Conservation (phyloP, 1,140 invertebrate species). For the Cylas formicarius region DNA sequence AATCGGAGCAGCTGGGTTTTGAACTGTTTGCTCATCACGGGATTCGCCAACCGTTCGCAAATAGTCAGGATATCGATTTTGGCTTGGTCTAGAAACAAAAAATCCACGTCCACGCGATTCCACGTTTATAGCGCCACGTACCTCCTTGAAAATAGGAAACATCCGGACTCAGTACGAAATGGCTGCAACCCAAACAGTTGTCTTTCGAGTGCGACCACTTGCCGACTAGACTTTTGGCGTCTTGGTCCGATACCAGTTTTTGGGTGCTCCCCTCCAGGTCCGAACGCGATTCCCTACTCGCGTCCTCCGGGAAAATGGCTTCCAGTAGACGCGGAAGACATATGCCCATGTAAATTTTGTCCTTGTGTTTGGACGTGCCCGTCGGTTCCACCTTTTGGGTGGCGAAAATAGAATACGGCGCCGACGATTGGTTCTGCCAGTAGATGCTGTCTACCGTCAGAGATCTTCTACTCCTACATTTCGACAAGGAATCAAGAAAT, state of each 20-base stretch:
- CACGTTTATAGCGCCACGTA: conserved; percentile 5
- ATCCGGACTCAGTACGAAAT: not conserved
- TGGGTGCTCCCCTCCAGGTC: not conserved
- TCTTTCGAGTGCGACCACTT: conserved; percentile 15
- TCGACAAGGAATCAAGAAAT: conserved; percentile 7
- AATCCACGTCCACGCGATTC: not conserved
- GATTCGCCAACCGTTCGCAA: conserved; percentile 60
- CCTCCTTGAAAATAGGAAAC: conserved; percentile 14
- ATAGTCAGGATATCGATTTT: conserved; percentile 50
- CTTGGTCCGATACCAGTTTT: conserved; percentile 11
- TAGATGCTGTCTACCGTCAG: conserved; percentile 6
- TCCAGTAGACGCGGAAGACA: conserved; percentile 63
- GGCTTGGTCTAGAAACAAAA: conserved; percentile 17
- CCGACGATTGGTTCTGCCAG: conserved; percentile 9
- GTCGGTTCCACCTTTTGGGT: conserved; percentile 12
- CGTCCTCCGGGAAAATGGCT: conserved; percentile 59
- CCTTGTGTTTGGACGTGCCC: conserved; percentile 24
- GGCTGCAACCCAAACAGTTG: conserved; percentile 18
- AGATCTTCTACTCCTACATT: conserved; percentile 10
- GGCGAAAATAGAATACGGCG: conserved; percentile 9
- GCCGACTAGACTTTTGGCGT: conserved; percentile 11
- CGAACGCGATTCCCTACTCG: conserved; percentile 23
- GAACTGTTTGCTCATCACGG: conserved; percentile 58
- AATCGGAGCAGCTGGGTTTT: conserved; percentile 64
- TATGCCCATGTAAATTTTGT: conserved; percentile 66